Evolutionary conservation across 2,888 invertebrate species (phyloP).

Genomic region (Oxycera nigricornis): DNA sequence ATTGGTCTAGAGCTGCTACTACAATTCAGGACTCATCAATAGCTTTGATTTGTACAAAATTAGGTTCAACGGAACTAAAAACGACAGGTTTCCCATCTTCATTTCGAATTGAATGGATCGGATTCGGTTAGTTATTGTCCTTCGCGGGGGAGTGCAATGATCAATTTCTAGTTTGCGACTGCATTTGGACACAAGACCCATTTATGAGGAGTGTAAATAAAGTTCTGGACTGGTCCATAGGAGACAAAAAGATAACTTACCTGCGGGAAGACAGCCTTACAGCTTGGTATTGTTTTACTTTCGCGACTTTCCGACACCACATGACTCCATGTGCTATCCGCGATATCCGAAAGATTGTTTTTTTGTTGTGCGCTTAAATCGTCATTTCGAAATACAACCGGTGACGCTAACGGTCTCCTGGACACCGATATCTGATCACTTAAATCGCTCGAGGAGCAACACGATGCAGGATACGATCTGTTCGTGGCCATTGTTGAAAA

Average conservation of each 20-base stretch:
- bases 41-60: no score
- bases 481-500: conserved; percentile 47
- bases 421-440: conserved; percentile 50
- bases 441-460: conserved; percentile 50
- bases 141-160: no score
- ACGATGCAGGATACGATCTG: conserved; percentile 50
- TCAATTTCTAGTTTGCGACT: no score
- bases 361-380: conserved; percentile 46
- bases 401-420: conserved; percentile 49
- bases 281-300: conserved; percentile 47
- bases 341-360: conserved; percentile 49
- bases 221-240: no score
- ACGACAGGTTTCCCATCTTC: no score
- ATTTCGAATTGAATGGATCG: no score
- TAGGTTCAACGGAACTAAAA: no score
- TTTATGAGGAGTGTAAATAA: no score
- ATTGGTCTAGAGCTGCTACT: no score
- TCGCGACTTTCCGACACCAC: conserved; percentile 48
- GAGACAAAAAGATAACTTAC: conserved; percentile 44
- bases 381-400: conserved; percentile 49
- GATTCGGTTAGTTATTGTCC: no score
- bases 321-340: conserved; percentile 49
- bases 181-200: no score
- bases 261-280: conserved; percentile 50
- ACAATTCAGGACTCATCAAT: no score